Evolutionary conservation across 2,113 vertebrate genomes (phyloP), one percentile per base, ranked within the genome.

Genomic region (Nothoprocta pentlandii): DNA sequence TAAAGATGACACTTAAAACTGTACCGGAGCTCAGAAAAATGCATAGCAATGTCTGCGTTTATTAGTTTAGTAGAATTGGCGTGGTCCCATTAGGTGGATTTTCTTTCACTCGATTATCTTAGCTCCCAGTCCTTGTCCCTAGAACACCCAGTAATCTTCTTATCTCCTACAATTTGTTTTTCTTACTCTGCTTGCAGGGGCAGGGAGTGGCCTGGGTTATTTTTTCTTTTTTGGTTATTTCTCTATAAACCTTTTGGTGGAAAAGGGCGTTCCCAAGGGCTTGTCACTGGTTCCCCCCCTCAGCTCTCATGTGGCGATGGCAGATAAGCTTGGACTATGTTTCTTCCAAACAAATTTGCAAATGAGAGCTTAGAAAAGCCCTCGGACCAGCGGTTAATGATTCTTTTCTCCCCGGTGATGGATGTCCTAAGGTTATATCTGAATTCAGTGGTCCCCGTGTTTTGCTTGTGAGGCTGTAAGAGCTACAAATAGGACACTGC

Each of bases 51-150:
- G 59, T 11, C 82, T 80, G 68, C 62, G 44, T 1, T 78, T 56
- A 42, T 59, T 68, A 44, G 58, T 84, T 84, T 8, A 69, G 74
- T 54, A 66, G 85, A 44, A 63, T 79, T 96, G 85, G 69, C 84
- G 21, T 1, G 0, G 80, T 69, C 79, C 70, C 67, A 53, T 86
- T 94, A 75, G 90, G 77, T 88, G 70, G 94, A 92, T 97, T 96
- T 97, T 89, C 89, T 85, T 82, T 94, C 8, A 2, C 80, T 75
- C 78, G 54, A 93, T 97, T 86, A 92, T 94, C 49, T 87, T 82
- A 69, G 81, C 85, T 84, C 49, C 84, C 71, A 51, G 80, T 92
- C 93, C 20, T 63, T 96, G 85, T 93, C 96, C 93, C 87, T 79
- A 16, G 70, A 91, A 90, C 4, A 82, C 89, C 79, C 7, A 0